Evolutionary conservation across 2,888 invertebrate species (phyloP).

Genomic region (Ophraella communa): DNA sequence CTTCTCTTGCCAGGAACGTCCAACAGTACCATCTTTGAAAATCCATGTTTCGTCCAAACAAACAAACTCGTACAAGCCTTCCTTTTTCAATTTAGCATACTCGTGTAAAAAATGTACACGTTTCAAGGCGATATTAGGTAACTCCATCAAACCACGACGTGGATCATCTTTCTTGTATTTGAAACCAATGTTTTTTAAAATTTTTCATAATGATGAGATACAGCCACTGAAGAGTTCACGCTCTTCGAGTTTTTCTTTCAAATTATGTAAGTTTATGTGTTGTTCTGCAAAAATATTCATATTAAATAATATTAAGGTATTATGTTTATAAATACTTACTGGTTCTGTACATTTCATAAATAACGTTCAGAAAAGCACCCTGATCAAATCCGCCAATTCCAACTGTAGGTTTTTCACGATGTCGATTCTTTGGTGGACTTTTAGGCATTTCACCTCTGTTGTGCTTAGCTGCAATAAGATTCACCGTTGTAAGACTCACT

Average conservation of each 20-base stretch:
- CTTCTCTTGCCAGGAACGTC: slow-evolving; percentile 11
- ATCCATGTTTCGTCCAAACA: slow-evolving; percentile 22
- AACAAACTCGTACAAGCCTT: slow-evolving; percentile 17
- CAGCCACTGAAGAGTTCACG: background rate
- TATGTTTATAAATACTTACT: background rate
- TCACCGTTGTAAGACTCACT: background rate
- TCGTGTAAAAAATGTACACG: slow-evolving; percentile 3
- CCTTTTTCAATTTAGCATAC: slow-evolving; percentile 4
- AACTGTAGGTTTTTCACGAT: background rate
- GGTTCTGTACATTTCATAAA: slow-evolving; percentile 14
- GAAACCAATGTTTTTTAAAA: slow-evolving; percentile 5
- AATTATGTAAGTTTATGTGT: too few relatives aligned
- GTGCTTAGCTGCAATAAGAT: background rate
- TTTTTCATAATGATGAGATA: background rate
- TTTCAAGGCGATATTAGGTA: slow-evolving; percentile 2
- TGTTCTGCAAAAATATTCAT: too few relatives aligned
- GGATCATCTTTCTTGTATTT: slow-evolving; percentile 13
- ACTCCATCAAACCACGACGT: slow-evolving; percentile 13
- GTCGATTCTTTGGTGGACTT: too few relatives aligned
- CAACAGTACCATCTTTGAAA: slow-evolving; percentile 8
- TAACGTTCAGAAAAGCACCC: slow-evolving; percentile 4
- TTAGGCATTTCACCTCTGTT: background rate
- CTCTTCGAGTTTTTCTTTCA: too few relatives aligned
- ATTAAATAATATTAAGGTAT: background rate
- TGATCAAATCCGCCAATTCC: background rate